Percentiles rank a stretch among this genome's conserved stretches.
phyloP scores from a whole-genome alignment of 2,113 vertebrate species.

The Rhinoptilus africanus region DNA sequence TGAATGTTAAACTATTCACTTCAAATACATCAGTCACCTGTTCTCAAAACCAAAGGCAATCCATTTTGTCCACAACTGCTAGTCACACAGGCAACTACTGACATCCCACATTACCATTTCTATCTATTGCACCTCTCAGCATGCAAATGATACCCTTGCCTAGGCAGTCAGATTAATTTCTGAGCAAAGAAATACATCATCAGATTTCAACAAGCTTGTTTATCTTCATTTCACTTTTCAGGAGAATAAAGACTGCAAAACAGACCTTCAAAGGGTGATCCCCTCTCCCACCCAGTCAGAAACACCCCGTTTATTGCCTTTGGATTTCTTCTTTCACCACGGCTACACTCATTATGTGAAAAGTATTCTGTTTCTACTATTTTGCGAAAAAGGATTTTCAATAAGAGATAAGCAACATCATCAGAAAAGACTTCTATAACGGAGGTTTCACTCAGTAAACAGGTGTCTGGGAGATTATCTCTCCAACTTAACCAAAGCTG shows the following conservation, averaged over 20 bases:
- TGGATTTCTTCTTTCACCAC: background rate
- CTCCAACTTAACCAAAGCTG: conserved; percentile 36
- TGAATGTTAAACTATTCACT: background rate
- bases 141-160: background rate
- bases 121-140: background rate
- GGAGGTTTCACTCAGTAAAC: conserved; percentile 34
- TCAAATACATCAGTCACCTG: background rate
- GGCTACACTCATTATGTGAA: background rate
- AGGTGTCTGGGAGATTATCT: conserved; percentile 59
- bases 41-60: background rate
- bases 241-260: background rate
- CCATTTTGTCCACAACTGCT: background rate
- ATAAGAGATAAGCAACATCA: background rate
- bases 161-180: background rate
- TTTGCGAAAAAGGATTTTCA: conserved; percentile 27
- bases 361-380: background rate
- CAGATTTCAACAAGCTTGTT: background rate
- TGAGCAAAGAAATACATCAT: background rate
- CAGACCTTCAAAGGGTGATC: background rate
- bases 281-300: background rate
- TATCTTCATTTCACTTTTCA: background rate
- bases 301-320: background rate
- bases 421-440: background rate
- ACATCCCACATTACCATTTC: background rate
- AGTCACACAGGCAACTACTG: background rate